A percentile compares a stretch with the other conserved stretches of the same genome.
phyloP scores from a whole-genome alignment of 2,113 vertebrate genomes.

The Megalops atlanticus region DNA sequence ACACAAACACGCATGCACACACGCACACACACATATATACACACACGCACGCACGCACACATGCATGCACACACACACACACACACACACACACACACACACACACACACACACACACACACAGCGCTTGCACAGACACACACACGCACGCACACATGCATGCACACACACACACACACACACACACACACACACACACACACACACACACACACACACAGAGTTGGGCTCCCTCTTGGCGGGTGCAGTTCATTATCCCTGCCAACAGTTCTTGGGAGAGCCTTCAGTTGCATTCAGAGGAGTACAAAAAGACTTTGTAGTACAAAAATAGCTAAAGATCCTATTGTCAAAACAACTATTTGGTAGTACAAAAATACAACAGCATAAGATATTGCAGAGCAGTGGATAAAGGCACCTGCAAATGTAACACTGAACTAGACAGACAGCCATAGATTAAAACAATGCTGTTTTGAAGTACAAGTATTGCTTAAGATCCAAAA shows the following conservation, averaged over 20 bases:
- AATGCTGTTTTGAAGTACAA: too few species aligned
- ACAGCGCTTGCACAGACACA: background rate
- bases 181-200: too few species aligned
- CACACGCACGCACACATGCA: background rate
- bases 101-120: background rate
- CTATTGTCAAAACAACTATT: background rate
- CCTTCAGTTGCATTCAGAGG: background rate
- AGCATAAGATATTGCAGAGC: background rate
- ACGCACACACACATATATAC: background rate
- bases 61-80: background rate
- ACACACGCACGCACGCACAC: background rate
- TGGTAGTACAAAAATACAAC: background rate
- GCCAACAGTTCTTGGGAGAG: background rate
- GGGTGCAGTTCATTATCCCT: background rate
- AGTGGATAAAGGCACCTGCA: background rate
- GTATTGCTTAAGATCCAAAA: background rate
- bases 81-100: background rate
- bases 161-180: too few species aligned
- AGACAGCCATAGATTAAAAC: background rate
- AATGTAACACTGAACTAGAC: background rate
- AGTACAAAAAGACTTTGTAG: too few species aligned
- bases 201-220: too few species aligned
- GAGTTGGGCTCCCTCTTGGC: too few species aligned
- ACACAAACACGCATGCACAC: background rate
- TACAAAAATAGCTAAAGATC: slow-evolving; percentile 4